Base-by-base conservation (phyloP, 2,888 invertebrate genomes). In the Caenorhabditis wallacei region DNA sequence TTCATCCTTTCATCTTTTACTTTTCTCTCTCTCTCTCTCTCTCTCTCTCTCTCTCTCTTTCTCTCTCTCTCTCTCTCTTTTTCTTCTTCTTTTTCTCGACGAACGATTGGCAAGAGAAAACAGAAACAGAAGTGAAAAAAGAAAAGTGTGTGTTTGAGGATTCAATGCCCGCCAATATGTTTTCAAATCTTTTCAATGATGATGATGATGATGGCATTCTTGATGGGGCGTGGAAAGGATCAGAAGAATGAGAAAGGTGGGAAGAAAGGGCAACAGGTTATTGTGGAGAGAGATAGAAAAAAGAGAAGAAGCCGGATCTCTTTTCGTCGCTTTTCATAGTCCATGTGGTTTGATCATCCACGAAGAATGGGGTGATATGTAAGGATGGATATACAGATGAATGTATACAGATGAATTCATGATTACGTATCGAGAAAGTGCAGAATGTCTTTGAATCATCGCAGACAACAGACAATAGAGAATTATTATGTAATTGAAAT, bases 191-290 rank as follows among this genome's bases (percentile, higher is more conserved):
- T 51, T 66, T 54, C n/a, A 64, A 63, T 57, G 61, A 59, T 24
- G 63, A 66, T 37, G 66, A 66, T 66, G 66, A 53, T 66, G 66
- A 59, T 75, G 75, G 66, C 75, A 75, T 75, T 75, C 75, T 75
- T 75, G 66, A 75, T 75, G 75, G 57, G 75, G 75, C 75, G 66
- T 75, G 75, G 75, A 66, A n/a, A 59, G 48, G 48, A 66, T 63
- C 63, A 64, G 72, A 35, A 37, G 51, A 57, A 57, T 46, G 37
- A 56, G 46, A 43, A 56, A 46, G 43, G 74, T 54, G 30, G 74
- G 61, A 54, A 64, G 64, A 66, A 74, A 74, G 74, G 64, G 74
- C 75, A 66, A 66, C 66, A 75, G 75, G 75, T 74, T 75, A 66
- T 75, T 48, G 66, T 53, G 51, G 66, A 37, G 35, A 48, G 30